A percentile compares a stretch with the other conserved stretches of the same genome.
phyloP scores from a whole-genome alignment of 2,113 vertebrate genomes.

The Equus quagga region DNA sequence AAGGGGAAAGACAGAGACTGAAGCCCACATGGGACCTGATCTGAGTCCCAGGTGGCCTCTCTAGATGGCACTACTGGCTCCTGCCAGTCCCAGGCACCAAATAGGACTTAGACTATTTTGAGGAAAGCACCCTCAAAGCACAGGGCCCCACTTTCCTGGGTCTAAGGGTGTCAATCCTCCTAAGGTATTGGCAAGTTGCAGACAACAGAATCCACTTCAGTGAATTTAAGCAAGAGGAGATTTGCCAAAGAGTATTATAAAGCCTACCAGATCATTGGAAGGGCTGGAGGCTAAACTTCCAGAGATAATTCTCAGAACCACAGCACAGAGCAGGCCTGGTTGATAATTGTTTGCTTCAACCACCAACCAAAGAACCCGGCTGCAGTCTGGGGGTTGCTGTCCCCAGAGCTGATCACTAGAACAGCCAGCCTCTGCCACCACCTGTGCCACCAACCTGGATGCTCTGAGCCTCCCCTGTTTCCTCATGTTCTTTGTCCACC shows the following conservation, averaged over 20 bases:
- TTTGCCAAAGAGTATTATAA: background rate
- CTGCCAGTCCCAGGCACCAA: background rate
- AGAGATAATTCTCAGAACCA: background rate
- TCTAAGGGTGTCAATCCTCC: background rate
- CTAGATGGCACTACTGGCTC: background rate
- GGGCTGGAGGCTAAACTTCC: background rate
- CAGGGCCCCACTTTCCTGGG: background rate
- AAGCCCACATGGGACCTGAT: background rate
- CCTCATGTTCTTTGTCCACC: background rate
- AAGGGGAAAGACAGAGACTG: background rate
- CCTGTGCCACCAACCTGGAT: background rate
- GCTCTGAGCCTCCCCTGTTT: background rate
- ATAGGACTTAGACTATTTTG: background rate
- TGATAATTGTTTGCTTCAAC: background rate
- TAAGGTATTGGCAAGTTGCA: background rate
- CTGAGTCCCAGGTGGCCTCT: background rate
- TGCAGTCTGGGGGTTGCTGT: background rate
- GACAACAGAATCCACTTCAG: background rate
- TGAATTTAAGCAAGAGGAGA: background rate
- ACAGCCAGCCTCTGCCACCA: fast-evolving
- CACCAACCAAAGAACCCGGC: background rate
- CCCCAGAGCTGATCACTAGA: background rate
- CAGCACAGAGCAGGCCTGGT: background rate
- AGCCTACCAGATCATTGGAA: background rate
- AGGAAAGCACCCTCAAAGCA: background rate